Conservation (phyloP, 2,113 vertebrate genomes). For the Eidolon helvum region DNA sequence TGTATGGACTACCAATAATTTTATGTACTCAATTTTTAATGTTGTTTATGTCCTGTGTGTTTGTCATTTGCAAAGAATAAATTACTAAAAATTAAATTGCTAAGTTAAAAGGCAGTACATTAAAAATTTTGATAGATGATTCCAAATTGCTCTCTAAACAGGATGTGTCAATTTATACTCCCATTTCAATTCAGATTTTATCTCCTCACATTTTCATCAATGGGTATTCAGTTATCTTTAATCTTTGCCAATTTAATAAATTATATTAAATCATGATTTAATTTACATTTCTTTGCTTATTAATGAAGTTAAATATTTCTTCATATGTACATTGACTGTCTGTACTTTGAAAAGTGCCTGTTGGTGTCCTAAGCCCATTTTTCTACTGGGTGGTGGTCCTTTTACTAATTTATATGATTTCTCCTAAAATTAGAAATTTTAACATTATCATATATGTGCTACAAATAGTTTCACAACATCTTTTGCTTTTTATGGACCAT, state of each 20-base stretch:
- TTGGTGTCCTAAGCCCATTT: not conserved
- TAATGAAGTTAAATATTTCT: not conserved
- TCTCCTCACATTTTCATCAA: not conserved
- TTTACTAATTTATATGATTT: not conserved
- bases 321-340: not conserved
- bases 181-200: not conserved
- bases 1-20: not conserved
- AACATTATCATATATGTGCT: not conserved
- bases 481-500: not conserved
- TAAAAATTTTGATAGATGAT: not conserved
- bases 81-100: not conserved
- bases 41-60: not conserved
- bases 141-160: slow-evolving; percentile 5
- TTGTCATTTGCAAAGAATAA: not conserved
- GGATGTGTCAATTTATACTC: not conserved
- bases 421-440: not conserved
- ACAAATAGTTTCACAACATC: not conserved
- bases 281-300: not conserved
- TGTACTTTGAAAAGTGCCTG: not conserved
- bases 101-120: not conserved
- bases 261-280: not conserved
- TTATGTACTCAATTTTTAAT: not conserved
- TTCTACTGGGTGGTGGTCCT: not conserved
- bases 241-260: not conserved
- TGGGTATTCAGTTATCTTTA: not conserved